Evolutionary conservation across 1,140 invertebrate species (phyloP), one percentile per base, ranked within the genome.

Genomic region (Diabrotica virgifera): DNA sequence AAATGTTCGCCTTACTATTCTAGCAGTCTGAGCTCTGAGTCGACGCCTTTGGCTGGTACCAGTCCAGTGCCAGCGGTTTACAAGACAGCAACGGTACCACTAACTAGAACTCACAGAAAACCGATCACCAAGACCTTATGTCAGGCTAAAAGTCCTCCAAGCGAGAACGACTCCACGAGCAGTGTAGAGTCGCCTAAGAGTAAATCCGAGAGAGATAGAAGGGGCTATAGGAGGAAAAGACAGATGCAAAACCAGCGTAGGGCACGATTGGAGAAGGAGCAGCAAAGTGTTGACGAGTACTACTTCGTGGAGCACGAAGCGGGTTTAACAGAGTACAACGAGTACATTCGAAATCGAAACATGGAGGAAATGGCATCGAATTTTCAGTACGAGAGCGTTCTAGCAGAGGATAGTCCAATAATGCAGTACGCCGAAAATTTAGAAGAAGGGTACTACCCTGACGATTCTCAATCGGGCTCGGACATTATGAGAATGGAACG

Each of bases 1-100:
- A 85, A 86, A 73, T 87, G 86, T 71, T 87, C 86, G 2, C 86
- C 87, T 4, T 88, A 88, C 70, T 88, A 88, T 77, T 88, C 87
- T 6, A 88, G 86, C 69, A 88, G 86, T 69, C 77, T 88, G 13
- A 86, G 86, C 40, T 86, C 86, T 2, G 86, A 86, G 1, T 85
- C 87, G 24, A 72, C 76, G 0, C 66, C 72, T 35, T 67, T 72
- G 13, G 74, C 73, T 60, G 70, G 77, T 5, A 69, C 76, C 24
- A 69, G 72, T 52, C 69, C 76, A 12, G 62, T 74, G 24, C 67
- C 72, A 11, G 69, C 75, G 9, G 24, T 24, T 24, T 76, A 66
- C 64, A 79, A 78, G 70, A 78, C 75, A 0, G 75, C 77, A 5
- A 79, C 78, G n/a, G 76, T 79, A 36, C 78, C 78, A 8, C 64